Conservation (phyloP, 2,888 invertebrate species). For the Apoda limacodes region DNA sequence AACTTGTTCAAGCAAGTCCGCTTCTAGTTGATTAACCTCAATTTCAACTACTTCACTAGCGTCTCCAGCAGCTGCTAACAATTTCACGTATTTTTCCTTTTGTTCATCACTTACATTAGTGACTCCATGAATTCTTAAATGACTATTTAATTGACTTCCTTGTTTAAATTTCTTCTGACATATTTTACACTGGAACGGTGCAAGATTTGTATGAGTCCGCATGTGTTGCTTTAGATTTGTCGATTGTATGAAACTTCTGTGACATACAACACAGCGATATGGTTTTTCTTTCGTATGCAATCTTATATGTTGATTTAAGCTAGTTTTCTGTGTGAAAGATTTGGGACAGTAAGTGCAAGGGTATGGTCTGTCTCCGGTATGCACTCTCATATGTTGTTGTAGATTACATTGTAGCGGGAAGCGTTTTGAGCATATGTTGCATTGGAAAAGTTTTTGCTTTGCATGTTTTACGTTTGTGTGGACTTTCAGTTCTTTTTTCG, state of each 20-base stretch:
- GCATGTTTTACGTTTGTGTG: too few relatives aligned
- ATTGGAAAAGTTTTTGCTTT: slow-evolving; percentile 54
- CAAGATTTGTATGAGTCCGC: slow-evolving; percentile 62
- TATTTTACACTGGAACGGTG: slow-evolving; percentile 53
- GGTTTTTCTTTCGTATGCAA: slow-evolving; percentile 62
- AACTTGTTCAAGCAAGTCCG: too few relatives aligned
- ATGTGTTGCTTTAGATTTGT: slow-evolving; percentile 61
- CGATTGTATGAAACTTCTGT: slow-evolving; percentile 57
- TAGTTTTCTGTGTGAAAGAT: slow-evolving; percentile 42
- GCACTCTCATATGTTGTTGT: slow-evolving; percentile 57
- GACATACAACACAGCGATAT: slow-evolving; percentile 56
- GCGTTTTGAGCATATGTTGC: slow-evolving; percentile 49
- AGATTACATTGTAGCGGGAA: slow-evolving; percentile 60
- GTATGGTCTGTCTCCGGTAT: slow-evolving; percentile 43
- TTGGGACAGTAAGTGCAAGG: slow-evolving; percentile 36
- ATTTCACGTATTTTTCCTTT: too few relatives aligned
- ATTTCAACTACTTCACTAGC: too few relatives aligned
- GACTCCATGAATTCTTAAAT: slow-evolving; percentile 60
- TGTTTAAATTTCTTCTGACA: slow-evolving; percentile 57
- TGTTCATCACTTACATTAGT: too few relatives aligned
- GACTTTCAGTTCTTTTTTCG: too few relatives aligned
- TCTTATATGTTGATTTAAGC: slow-evolving; percentile 39
- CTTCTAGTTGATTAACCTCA: too few relatives aligned
- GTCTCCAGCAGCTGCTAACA: too few relatives aligned
- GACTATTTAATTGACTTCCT: slow-evolving; percentile 59